phyloP scores from a whole-genome alignment of 2,888 invertebrate genomes.

The Melanophora roralis region DNA sequence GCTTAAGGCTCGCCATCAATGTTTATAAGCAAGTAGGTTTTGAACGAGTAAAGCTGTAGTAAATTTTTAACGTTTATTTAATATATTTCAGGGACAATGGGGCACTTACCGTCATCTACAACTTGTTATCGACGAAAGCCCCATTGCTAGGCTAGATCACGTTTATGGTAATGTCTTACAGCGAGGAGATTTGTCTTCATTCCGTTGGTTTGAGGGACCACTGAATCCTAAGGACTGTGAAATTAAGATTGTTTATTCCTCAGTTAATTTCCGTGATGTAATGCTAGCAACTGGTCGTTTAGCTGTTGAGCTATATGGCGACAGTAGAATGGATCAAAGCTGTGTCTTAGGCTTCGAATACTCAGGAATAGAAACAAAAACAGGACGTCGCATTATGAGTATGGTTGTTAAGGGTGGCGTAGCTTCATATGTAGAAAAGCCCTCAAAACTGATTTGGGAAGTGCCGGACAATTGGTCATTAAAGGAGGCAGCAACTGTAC shows the following conservation, averaged over 20 bases:
- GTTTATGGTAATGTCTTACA: constrained; percentile 87
- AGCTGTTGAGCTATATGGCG: constrained; percentile 87
- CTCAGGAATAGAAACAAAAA: constrained; percentile 79
- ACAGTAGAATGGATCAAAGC: constrained; percentile 81
- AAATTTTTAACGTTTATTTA: background rate
- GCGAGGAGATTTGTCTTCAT: constrained; percentile 90
- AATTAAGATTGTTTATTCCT: constrained; percentile 80
- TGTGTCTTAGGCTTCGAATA: constrained; percentile 84
- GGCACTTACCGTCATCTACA: constrained; percentile 92
- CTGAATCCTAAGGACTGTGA: constrained; percentile 79
- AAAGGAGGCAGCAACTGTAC: constrained; percentile 86
- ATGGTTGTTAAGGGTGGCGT: constrained; percentile 79
- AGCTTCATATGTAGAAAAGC: constrained; percentile 76
- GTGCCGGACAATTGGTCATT: constrained; percentile 85
- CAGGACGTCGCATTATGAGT: constrained; percentile 83
- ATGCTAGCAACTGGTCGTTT: constrained; percentile 96
- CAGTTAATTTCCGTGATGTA: constrained; percentile 95
- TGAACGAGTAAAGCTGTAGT: background rate
- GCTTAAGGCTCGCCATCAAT: constrained; percentile 88
- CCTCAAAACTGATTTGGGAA: constrained; percentile 79
- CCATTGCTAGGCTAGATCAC: constrained; percentile 79
- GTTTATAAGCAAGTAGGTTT: constrained; percentile 80
- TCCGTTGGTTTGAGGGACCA: constrained; percentile 89
- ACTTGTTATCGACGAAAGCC: constrained; percentile 77
- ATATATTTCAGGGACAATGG: constrained; percentile 76